phyloP scores from a whole-genome alignment of 1,140 invertebrate species.

The Musca vetustissima region DNA sequence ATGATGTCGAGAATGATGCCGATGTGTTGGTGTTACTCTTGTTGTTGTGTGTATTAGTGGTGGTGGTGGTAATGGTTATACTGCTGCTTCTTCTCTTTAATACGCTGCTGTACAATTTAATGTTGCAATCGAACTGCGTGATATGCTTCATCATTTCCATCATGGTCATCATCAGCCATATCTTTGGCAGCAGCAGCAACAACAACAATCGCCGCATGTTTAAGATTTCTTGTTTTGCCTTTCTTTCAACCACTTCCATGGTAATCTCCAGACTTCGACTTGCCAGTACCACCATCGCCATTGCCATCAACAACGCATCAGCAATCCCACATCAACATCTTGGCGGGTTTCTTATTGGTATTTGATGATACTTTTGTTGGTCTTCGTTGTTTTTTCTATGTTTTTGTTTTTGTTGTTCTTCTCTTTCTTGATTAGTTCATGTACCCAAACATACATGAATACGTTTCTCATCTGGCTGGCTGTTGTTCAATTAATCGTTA shows the following conservation, averaged over 20 bases:
- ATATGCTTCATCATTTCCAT: slow-evolving; percentile 20
- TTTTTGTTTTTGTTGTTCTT: neutral
- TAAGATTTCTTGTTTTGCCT: slow-evolving; percentile 8
- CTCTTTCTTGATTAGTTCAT: neutral
- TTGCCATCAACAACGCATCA: neutral
- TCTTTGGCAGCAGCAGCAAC: neutral
- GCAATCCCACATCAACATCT: slow-evolving; percentile 4
- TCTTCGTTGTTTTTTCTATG: neutral
- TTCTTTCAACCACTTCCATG: neutral
- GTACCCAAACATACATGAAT: too few relatives aligned
- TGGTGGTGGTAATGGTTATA: neutral
- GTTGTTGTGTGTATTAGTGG: slow-evolving; percentile 12
- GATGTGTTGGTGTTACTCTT: slow-evolving; percentile 4
- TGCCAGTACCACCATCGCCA: neutral
- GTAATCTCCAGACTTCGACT: too few relatives aligned
- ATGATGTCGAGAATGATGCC: slow-evolving; percentile 7
- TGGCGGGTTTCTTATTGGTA: slow-evolving; percentile 17
- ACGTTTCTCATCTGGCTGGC: neutral
- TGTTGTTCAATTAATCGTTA: slow-evolving; percentile 30
- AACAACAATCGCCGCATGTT: neutral
- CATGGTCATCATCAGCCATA: slow-evolving; percentile 9
- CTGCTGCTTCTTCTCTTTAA: neutral
- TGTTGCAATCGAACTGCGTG: slow-evolving; percentile 18
- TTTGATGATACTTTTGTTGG: neutral
- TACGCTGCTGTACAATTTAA: slow-evolving; percentile 8